phyloP scores from a whole-genome alignment of 2,113 vertebrate genomes.

The Psittacus erithacus region DNA sequence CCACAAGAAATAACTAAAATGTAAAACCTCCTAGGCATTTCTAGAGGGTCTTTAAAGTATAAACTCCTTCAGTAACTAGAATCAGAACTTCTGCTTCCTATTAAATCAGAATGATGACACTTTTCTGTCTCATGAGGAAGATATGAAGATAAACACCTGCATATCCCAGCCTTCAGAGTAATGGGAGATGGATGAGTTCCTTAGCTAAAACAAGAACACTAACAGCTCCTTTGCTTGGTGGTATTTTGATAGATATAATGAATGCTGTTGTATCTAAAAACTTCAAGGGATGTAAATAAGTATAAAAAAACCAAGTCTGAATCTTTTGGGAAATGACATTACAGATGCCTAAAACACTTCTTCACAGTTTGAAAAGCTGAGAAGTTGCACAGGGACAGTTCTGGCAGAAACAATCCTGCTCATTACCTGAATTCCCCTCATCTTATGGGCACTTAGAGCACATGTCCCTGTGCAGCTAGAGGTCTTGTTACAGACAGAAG shows the following conservation, averaged over 20 bases:
- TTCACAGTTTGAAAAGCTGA: neutral
- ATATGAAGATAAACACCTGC: neutral
- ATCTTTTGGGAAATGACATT: neutral
- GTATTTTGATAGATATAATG: neutral
- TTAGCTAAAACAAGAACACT: neutral
- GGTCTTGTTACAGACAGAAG: constrained; percentile 54
- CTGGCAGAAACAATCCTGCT: neutral
- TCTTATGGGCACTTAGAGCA: neutral
- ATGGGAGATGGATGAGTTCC: neutral
- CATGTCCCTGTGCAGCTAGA: constrained; percentile 56
- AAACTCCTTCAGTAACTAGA: neutral
- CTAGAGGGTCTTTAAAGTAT: neutral
- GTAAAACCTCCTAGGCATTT: neutral
- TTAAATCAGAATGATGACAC: neutral
- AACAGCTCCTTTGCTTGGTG: neutral
- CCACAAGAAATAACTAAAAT: neutral
- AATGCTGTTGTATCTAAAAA: neutral
- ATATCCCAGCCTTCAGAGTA: neutral
- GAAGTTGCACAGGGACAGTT: neutral
- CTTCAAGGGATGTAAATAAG: neutral
- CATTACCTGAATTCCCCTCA: constrained; percentile 16
- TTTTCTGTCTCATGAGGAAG: neutral
- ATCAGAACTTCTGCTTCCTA: neutral
- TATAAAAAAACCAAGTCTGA: neutral
- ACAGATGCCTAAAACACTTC: neutral